Base-by-base conservation (phyloP, 2,888 invertebrate species). In the Machimus rusticus region DNA sequence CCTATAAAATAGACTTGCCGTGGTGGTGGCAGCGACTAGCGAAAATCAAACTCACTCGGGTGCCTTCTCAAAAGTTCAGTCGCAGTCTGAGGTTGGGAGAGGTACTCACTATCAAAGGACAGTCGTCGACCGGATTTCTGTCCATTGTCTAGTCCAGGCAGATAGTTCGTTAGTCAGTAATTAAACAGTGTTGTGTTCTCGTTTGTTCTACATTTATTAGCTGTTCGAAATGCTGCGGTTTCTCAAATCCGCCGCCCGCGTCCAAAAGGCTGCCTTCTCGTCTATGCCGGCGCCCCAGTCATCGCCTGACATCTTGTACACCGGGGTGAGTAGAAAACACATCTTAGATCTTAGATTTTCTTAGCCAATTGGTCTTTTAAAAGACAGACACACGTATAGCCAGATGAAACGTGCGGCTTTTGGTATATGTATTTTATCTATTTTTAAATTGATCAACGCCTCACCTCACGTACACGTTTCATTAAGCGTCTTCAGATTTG, bases 291-390 rank as follows among this genome's bases (percentile, higher is more conserved):
- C 94, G 55, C 96, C 96, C 0, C 94, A 95, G 88, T 94, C 93
- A 2, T 94, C 94, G 89, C 97, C 97, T 1, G 95, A 96, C 89
- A 94, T 97, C 89, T 93, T 96, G n/a, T 96, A 96, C 90, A 95
- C 96, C 16, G 97, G 97, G 90, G 97, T 95, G 93, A 95, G 94
- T 94, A 23, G 1, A 9, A 19, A 57, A 31, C 31, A 31, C 5
- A 2, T 31, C 5, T 31, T 31, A 4, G 31, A 31, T 31, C 31
- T 31, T 31, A 3, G 31, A 31, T 31, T 19, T 8, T 57, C 6
- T 57, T 16, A 51, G 57, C 19, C 8, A 2, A 12, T 19, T n/a
- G n/a, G n/a, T n/a, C n/a, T n/a, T n/a, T n/a, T n/a, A n/a, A n/a
- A n/a, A 19, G 1, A 43, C 39, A 5, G 5, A 12, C 34, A 51